A percentile compares a stretch with the other conserved stretches of the same genome.
Evolutionary conservation across 1,140 invertebrate species (phyloP).

Genomic region (Sinonovacula constricta): DNA sequence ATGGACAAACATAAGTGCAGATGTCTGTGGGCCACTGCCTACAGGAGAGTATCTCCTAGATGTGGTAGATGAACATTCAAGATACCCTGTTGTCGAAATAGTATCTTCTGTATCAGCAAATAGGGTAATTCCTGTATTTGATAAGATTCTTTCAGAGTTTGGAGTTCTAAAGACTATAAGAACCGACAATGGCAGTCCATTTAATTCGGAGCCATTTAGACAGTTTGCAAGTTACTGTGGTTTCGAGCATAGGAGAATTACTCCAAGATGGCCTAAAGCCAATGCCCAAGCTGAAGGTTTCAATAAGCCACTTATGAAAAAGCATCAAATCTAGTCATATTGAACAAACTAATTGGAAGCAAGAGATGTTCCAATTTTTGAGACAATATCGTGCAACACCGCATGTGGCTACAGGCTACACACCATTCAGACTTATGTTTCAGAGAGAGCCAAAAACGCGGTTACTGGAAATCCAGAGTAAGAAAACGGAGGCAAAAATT

Average conservation of each 20-base stretch:
- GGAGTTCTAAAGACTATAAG: slow-evolving; percentile 48
- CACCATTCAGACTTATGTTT: slow-evolving; percentile 35
- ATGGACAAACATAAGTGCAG: slow-evolving; percentile 58
- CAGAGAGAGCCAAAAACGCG: slow-evolving; percentile 30
- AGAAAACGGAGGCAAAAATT: not conserved
- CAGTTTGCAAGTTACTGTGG: slow-evolving; percentile 33
- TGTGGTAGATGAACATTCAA: slow-evolving; percentile 57
- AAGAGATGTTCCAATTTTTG: too few relatives aligned
- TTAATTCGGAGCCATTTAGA: slow-evolving; percentile 46
- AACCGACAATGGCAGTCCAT: slow-evolving; percentile 56
- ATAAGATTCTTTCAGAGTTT: too few relatives aligned
- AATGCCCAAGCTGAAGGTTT: slow-evolving; percentile 52
- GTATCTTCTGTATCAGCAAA: slow-evolving; percentile 35
- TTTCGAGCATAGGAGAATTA: slow-evolving; percentile 51
- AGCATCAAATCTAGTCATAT: slow-evolving; percentile 26
- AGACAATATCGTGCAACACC: too few relatives aligned
- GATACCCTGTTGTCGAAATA: slow-evolving; percentile 55
- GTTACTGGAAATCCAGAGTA: slow-evolving; percentile 2
- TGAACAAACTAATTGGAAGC: slow-evolving; percentile 39
- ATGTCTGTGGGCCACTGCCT: slow-evolving; percentile 57
- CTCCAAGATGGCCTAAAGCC: slow-evolving; percentile 46
- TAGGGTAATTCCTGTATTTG: slow-evolving; percentile 8
- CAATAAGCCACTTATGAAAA: slow-evolving; percentile 42
- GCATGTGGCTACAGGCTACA: slow-evolving; percentile 12
- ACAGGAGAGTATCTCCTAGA: slow-evolving; percentile 58